These are phyloP conservation scores for Hycleus phaleratus DNA, from an alignment of 1,140 invertebrate genomes.

Conservation along the genomic window DNA sequence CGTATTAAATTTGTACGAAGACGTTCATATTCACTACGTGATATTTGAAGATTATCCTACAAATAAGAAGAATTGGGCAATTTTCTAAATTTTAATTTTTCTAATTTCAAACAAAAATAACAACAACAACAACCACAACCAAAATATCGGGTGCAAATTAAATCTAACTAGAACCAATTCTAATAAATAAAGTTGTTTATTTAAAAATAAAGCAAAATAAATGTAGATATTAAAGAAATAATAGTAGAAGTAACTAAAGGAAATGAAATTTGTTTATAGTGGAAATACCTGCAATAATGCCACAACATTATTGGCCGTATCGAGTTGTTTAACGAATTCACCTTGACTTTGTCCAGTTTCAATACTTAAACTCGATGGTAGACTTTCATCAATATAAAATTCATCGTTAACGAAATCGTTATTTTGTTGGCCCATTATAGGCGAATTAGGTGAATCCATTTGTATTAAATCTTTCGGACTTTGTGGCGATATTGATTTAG, in stretches of 20 bases:
- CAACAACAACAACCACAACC: not conserved
- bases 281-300: conserved; percentile 54
- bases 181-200: not conserved
- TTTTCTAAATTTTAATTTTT: not conserved
- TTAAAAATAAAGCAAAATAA: conserved; percentile 12
- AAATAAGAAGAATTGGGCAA: conserved; percentile 25
- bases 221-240: conserved; percentile 2
- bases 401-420: conserved; percentile 68
- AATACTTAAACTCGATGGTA: conserved; percentile 59
- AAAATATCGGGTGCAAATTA: not conserved
- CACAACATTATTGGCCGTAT: conserved; percentile 56
- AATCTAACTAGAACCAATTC: not conserved
- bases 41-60: conserved; percentile 51
- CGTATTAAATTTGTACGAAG: conserved; percentile 44
- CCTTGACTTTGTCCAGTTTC: conserved; percentile 49
- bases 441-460: conserved; percentile 30
- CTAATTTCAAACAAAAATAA: not conserved
- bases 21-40: conserved; percentile 48
- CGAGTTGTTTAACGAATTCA: conserved; percentile 43
- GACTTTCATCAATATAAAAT: conserved; percentile 80
- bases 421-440: conserved; percentile 27
- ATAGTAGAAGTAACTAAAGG: conserved; percentile 14
- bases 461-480: conserved; percentile 27
- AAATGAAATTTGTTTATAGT: conserved; percentile 15
- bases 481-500: conserved; percentile 35